A percentile compares a stretch with the other conserved stretches of the same genome.
Evolutionary conservation across 2,888 invertebrate genomes (phyloP).

Genomic region (Ophion ellenae): DNA sequence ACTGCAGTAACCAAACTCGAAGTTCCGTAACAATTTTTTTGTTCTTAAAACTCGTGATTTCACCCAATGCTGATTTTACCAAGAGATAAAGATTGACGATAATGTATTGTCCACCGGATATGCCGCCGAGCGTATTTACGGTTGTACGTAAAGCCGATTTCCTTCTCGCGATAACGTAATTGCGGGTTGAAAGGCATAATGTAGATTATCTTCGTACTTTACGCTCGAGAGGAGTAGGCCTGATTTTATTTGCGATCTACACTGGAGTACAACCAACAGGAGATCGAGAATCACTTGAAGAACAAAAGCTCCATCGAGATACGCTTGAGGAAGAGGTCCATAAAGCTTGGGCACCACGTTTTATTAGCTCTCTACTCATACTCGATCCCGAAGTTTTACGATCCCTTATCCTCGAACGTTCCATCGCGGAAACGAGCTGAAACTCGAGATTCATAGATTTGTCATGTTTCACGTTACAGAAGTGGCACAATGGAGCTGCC

Average conservation of each 20-base stretch:
- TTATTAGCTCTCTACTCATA: slow-evolving; percentile 30
- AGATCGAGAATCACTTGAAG: slow-evolving; percentile 13
- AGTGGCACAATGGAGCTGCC: slow-evolving; percentile 90
- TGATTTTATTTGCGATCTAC: slow-evolving; percentile 15
- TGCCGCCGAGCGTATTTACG: neutral
- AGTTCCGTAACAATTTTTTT: neutral
- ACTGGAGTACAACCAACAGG: slow-evolving; percentile 6
- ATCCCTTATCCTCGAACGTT: slow-evolving; percentile 9
- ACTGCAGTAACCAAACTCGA: neutral
- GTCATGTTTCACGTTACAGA: slow-evolving; percentile 84
- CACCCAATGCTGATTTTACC: too few relatives aligned
- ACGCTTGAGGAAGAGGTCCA: neutral
- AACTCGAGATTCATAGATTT: slow-evolving; percentile 36
- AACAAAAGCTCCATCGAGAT: slow-evolving; percentile 34
- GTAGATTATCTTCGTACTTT: neutral
- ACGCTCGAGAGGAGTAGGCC: slow-evolving; percentile 16
- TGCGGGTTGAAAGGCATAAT: slow-evolving; percentile 1
- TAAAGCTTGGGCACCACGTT: slow-evolving; percentile 27
- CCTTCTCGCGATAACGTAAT: slow-evolving; percentile 7
- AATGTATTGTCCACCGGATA: neutral
- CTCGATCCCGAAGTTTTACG: slow-evolving; percentile 48
- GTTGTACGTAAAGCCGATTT: neutral
- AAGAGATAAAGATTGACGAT: neutral
- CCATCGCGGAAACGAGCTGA: neutral
- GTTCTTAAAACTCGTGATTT: neutral